Percentiles rank a stretch among this genome's conserved stretches.
phyloP scores from a whole-genome alignment of 2,113 vertebrate species.

The Sinocyclocheilus grahami region DNA sequence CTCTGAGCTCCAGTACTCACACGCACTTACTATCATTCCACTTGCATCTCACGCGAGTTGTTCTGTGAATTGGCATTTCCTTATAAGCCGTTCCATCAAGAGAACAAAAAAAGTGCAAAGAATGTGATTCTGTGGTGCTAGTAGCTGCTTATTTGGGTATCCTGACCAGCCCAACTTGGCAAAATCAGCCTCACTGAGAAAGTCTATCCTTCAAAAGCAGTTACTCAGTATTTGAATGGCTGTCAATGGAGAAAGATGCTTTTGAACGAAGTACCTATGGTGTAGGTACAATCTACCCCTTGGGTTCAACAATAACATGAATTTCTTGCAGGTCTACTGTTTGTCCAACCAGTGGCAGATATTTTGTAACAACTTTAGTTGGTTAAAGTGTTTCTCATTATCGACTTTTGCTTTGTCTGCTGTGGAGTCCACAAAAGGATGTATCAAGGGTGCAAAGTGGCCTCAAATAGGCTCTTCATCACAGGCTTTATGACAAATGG shows the following conservation, averaged over 20 bases:
- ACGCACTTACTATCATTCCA: background rate
- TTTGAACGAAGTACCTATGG: background rate
- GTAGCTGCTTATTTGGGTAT: background rate
- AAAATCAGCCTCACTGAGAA: background rate
- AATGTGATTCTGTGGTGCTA: background rate
- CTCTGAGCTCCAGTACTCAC: background rate
- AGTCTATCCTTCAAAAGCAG: background rate
- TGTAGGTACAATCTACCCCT: background rate
- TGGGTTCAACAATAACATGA: background rate
- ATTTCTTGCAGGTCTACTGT: background rate
- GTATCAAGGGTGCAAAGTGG: background rate
- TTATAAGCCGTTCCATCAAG: background rate
- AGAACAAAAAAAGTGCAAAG: background rate
- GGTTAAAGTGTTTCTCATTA: background rate
- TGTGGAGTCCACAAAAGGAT: background rate
- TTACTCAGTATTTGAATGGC: background rate
- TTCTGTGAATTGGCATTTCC: background rate
- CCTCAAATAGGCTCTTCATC: background rate
- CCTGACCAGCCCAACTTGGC: background rate
- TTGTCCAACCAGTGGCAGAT: background rate
- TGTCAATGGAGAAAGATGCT: background rate
- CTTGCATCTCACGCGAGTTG: background rate
- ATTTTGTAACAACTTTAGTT: background rate
- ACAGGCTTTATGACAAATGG: background rate
- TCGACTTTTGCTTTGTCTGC: background rate